Base-by-base conservation (phyloP, 2,888 invertebrate species). In the Tolmerus cingulatus region DNA sequence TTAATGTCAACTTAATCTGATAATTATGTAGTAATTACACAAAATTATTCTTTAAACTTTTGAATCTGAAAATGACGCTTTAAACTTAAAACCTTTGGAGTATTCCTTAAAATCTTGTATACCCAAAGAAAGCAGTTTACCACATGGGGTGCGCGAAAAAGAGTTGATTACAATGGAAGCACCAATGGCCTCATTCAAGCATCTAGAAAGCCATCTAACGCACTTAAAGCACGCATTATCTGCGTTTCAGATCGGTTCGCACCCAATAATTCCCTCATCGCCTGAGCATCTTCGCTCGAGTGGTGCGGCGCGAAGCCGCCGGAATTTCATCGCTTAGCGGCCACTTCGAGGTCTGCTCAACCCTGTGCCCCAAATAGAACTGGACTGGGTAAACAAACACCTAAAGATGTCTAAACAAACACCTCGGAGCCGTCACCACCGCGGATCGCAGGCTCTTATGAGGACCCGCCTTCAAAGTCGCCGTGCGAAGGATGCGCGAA, bases 291-390 rank as follows among this genome's bases (percentile, higher is more conserved):
- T 79, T 51, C 79, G 23, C 5, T n/a, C 40, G 14, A 16, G 51
- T 40, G 27, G 51, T 8, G 40, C 8, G 43, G 43, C n/a, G 40
- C 34, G 16, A 16, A 51, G 79, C 0, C 27, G 23, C 14, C 51
- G 7, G 27, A 79, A 51, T 78, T 43, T 78, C 40, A 40, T 78
- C 12, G 37, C 66, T 23, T 66, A 66, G 12, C 66, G 27, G 9
- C 57, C n/a, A 23, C 19, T 23, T 27, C 23, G 40, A 43, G 43
- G 78, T 37, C 14, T 78, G 40, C 34, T 46, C 23, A 78, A 78
- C 78, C 78, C 77, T 77, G 77, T 77, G 43, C 78, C 78, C 78
- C 78, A 78, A 78, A 79, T 79, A 79, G 79, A 79, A 79, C 30
- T 19, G 46, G 23, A 51, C 51, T 46, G 79, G 40, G 79, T 79